These are phyloP conservation scores for Oophaga sylvatica DNA, from an alignment of 2,797 vertebrate genomes.

Conservation along the genomic window DNA sequence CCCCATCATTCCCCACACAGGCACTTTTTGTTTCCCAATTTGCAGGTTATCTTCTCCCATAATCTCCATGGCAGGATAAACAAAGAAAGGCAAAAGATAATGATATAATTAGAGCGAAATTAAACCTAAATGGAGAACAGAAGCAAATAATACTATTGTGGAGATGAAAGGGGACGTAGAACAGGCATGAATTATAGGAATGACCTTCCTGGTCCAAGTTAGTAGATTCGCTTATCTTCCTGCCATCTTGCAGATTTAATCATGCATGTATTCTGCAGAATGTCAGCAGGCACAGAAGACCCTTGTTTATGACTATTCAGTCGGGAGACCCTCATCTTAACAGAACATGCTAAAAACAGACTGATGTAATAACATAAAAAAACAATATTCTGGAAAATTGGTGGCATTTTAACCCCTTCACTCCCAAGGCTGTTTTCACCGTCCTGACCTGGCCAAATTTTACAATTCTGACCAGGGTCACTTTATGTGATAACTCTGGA, in stretches of 20 bases:
- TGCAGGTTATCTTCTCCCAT: background rate
- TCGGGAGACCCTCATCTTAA: background rate
- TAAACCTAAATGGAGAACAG: constrained; percentile 34
- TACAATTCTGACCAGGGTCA: too few relatives aligned
- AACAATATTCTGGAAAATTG: too few relatives aligned
- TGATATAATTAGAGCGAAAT: constrained; percentile 29
- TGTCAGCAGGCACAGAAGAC: constrained; percentile 19
- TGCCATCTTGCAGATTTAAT: constrained; percentile 42
- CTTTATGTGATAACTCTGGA: too few relatives aligned
- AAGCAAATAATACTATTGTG: constrained; percentile 12
- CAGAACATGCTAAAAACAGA: background rate
- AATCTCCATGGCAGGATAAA: constrained; percentile 14
- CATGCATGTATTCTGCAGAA: constrained; percentile 30
- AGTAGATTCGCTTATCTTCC: constrained; percentile 19
- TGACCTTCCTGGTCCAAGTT: constrained; percentile 32
- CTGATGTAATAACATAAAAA: background rate
- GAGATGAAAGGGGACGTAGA: constrained; percentile 39
- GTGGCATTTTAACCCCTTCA: too few relatives aligned
- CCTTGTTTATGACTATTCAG: constrained; percentile 9
- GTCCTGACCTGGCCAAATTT: too few relatives aligned
- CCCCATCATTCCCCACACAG: background rate
- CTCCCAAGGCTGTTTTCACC: too few relatives aligned
- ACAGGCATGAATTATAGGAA: constrained; percentile 28
- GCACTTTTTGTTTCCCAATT: background rate
- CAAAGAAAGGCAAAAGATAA: constrained; percentile 9